Conservation (phyloP, 2,888 invertebrate genomes). For the Alviniconcha strummeri region DNA sequence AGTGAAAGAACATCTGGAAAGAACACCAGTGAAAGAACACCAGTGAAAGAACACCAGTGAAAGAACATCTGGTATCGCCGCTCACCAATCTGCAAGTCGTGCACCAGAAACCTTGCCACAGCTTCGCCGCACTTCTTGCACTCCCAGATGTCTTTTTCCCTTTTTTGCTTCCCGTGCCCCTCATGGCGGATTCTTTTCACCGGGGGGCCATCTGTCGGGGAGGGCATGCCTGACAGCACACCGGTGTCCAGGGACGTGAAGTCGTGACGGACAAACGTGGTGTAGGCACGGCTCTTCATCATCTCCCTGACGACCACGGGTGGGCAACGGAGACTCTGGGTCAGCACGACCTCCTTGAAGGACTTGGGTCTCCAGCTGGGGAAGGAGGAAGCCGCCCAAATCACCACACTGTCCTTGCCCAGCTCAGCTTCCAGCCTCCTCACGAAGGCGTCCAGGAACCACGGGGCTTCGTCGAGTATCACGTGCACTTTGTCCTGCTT, state of each 20-base stretch:
- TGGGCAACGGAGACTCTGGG: slow-evolving; percentile 10
- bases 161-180: not conserved
- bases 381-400: slow-evolving; percentile 16
- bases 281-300: not conserved
- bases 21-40: too few relatives aligned
- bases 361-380: not conserved
- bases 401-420: not conserved
- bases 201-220: slow-evolving; percentile 11
- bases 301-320: slow-evolving; percentile 19
- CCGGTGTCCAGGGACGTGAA: slow-evolving; percentile 14
- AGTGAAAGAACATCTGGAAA: too few relatives aligned
- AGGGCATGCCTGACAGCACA: slow-evolving; percentile 20
- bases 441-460: not conserved
- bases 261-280: not conserved
- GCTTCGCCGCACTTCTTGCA: not conserved
- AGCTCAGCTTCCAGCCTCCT: not conserved
- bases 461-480: slow-evolving; percentile 11
- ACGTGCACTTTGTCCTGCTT: not conserved
- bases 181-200: slow-evolving; percentile 4
- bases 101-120: not conserved
- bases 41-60: too few relatives aligned
- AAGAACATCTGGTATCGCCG: too few relatives aligned
- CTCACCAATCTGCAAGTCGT: slow-evolving; percentile 5
- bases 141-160: not conserved
- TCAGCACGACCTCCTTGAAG: not conserved